Evolutionary conservation across 1,140 invertebrate genomes (phyloP).

Genomic region (Hylaeus anthracinus): DNA sequence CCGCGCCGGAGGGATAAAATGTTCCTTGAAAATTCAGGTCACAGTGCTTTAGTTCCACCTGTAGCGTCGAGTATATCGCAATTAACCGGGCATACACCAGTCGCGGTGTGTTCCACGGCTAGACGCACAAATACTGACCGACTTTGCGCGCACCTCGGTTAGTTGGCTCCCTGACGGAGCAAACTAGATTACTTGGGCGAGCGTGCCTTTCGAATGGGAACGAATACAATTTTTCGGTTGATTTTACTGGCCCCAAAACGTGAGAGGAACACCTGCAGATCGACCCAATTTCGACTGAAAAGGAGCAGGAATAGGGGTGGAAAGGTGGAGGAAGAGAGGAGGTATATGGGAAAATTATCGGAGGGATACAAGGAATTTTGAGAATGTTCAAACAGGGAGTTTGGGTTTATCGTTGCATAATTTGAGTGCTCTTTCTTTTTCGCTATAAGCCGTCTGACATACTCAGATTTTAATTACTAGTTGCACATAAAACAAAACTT

Average conservation of each 20-base stretch:
- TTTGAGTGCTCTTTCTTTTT: too few relatives aligned
- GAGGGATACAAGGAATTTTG: too few relatives aligned
- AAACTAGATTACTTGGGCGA: background rate
- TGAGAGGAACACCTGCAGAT: background rate
- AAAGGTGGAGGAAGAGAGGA: too few relatives aligned
- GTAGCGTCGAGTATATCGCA: conserved; percentile 24
- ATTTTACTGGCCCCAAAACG: background rate
- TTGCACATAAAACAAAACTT: too few relatives aligned
- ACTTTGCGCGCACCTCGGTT: background rate
- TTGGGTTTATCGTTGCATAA: too few relatives aligned
- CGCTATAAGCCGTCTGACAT: too few relatives aligned
- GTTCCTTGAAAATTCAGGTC: conserved; percentile 17
- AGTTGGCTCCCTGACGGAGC: background rate
- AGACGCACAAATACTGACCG: background rate
- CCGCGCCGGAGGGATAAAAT: conserved; percentile 1
- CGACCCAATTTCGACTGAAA: background rate
- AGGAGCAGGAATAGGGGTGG: background rate
- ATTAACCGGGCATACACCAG: conserved; percentile 13
- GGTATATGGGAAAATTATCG: too few relatives aligned
- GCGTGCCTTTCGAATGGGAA: background rate
- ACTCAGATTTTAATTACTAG: too few relatives aligned
- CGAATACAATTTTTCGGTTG: background rate
- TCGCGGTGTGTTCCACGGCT: background rate
- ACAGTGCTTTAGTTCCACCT: conserved; percentile 14
- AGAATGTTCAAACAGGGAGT: too few relatives aligned